phyloP scores from a whole-genome alignment of 2,797 vertebrate genomes.

The Pseudocheirus occidentalis region DNA sequence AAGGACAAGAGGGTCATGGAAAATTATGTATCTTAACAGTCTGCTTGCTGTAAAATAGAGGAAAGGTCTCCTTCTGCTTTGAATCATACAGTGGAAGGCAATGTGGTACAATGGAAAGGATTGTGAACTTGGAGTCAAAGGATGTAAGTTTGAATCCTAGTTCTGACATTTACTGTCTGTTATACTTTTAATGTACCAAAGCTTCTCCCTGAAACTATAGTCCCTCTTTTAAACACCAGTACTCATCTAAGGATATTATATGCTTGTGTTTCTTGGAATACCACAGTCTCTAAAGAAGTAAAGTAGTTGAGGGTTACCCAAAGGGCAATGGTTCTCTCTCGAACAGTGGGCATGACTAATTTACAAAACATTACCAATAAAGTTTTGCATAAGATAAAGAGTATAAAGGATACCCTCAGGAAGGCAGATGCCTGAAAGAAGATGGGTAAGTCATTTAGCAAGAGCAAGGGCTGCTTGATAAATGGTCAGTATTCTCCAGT shows the following conservation, averaged over 20 bases:
- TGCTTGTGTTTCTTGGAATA: neutral
- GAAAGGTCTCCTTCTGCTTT: neutral
- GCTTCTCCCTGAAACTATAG: neutral
- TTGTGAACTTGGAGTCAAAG: neutral
- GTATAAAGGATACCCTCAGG: neutral
- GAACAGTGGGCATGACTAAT: neutral
- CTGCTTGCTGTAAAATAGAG: neutral
- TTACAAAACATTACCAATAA: neutral
- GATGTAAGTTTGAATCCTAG: neutral
- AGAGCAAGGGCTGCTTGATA: neutral
- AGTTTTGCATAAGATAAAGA: neutral
- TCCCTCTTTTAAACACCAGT: neutral
- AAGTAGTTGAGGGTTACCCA: neutral
- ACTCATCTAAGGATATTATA: neutral
- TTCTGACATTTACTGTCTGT: neutral
- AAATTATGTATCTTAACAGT: neutral
- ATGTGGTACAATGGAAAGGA: neutral
- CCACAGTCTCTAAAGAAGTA: neutral
- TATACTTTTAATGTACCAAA: neutral
- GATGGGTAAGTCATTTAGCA: neutral
- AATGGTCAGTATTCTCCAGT: neutral
- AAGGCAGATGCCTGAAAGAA: neutral
- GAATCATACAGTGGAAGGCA: neutral
- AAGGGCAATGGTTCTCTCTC: neutral
- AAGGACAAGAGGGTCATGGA: neutral